A percentile compares a stretch with the other conserved stretches of the same genome.
phyloP scores from a whole-genome alignment of 2,888 invertebrate species.

The Scelioninae gen. 2 region DNA sequence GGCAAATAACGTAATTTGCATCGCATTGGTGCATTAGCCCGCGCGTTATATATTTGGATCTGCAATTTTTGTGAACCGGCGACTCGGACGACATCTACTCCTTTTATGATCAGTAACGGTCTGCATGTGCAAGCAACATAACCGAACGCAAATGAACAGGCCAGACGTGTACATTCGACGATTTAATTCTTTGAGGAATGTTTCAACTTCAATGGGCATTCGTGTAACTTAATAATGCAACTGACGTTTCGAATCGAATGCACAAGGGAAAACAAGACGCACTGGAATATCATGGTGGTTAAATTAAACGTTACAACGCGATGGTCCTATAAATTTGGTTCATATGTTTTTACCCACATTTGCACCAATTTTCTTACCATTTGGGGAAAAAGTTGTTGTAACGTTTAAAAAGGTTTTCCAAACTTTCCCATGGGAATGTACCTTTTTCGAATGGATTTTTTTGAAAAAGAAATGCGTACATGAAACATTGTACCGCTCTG shows the following conservation, averaged over 20 bases:
- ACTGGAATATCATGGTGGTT: too few species aligned
- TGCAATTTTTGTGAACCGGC: conserved; percentile 20
- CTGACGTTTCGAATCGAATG: neutral
- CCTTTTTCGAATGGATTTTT: too few species aligned
- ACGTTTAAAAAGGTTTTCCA: too few species aligned
- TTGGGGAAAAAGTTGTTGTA: too few species aligned
- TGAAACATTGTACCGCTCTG: too few species aligned
- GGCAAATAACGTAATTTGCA: conserved; percentile 34
- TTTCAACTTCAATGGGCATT: conserved; percentile 7
- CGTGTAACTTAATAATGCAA: conserved; percentile 2
- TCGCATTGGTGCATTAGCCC: conserved; percentile 11
- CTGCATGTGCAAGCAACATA: conserved; percentile 25
- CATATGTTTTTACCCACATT: too few species aligned
- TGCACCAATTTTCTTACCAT: too few species aligned
- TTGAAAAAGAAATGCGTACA: too few species aligned
- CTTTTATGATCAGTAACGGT: conserved; percentile 28
- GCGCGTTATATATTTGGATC: conserved; percentile 27
- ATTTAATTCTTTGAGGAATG: conserved; percentile 25
- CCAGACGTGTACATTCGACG: conserved; percentile 22
- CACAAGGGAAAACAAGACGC: too few species aligned
- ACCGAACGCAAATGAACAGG: conserved; percentile 27
- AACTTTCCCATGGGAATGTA: too few species aligned
- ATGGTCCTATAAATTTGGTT: too few species aligned
- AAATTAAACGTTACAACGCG: too few species aligned
- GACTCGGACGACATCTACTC: conserved; percentile 19